Evolutionary conservation across 2,888 invertebrate genomes (phyloP).

Genomic region (Ormyrus thymus): DNA sequence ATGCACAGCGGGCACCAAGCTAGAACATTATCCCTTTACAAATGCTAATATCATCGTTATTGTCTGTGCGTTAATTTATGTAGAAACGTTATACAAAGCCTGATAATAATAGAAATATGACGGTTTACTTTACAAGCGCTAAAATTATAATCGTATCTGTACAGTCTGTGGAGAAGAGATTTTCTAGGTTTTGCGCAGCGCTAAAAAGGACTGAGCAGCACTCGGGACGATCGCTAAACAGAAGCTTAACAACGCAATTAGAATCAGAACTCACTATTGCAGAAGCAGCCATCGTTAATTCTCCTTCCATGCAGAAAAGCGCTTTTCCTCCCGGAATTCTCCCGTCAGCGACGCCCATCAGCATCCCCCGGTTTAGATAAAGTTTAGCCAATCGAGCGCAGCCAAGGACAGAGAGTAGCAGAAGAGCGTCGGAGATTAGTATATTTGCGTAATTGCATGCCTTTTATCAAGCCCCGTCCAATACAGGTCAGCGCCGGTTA

Average conservation of each 20-base stretch:
- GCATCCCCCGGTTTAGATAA: background rate
- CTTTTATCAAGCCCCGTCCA: background rate
- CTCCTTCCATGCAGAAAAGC: constrained; percentile 52
- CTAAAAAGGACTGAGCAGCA: background rate
- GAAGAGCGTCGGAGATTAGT: background rate
- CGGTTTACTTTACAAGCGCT: background rate
- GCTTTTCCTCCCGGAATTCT: constrained; percentile 9
- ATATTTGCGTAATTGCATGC: constrained; percentile 9
- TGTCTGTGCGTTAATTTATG: constrained; percentile 14
- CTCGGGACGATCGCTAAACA: background rate
- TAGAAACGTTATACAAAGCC: constrained; percentile 34
- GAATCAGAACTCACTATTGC: constrained; percentile 48
- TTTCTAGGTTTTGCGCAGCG: too few species aligned
- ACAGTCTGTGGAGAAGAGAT: too few species aligned
- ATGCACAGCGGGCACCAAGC: too few species aligned
- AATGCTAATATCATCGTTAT: constrained; percentile 13
- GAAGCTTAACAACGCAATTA: constrained; percentile 17
- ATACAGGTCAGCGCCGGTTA: constrained; percentile 11
- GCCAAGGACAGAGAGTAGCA: constrained; percentile 1
- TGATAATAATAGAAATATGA: background rate
- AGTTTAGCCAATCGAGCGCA: constrained; percentile 34
- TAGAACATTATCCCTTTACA: background rate
- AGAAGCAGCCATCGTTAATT: constrained; percentile 51
- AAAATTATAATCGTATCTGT: background rate
- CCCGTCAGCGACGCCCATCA: constrained; percentile 2